Conservation (phyloP, 2,113 vertebrate genomes). For the Tragelaphus strepsiceros region DNA sequence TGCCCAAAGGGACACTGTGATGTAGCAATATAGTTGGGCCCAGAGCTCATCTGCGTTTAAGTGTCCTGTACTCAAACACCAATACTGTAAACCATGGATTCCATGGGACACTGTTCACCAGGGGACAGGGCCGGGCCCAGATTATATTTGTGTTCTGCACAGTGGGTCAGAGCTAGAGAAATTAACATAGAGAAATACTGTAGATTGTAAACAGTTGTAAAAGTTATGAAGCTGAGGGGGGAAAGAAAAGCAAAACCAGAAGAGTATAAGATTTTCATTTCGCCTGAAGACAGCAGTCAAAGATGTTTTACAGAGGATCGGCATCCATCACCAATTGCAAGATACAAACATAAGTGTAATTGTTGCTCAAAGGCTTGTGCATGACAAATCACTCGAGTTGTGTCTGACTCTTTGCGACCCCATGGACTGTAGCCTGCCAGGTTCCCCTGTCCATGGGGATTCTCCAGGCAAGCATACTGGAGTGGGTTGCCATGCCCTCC, state of each 20-base stretch:
- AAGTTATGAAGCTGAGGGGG: not conserved
- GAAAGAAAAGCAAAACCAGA: not conserved
- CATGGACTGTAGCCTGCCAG: not conserved
- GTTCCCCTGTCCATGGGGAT: not conserved
- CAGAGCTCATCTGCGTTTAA: not conserved
- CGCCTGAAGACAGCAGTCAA: not conserved
- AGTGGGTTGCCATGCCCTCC: not conserved
- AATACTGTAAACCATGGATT: not conserved
- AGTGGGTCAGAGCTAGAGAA: not conserved
- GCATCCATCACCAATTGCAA: not conserved
- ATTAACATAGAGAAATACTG: not conserved
- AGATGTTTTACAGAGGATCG: not conserved
- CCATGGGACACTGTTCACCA: not conserved
- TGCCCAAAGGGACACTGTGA: not conserved
- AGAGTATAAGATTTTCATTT: not conserved
- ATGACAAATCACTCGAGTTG: not conserved
- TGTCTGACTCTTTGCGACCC: not conserved
- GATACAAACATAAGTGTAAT: not conserved
- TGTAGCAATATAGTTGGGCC: rapidly evolving
- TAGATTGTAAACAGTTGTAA: not conserved
- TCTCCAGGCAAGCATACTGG: not conserved
- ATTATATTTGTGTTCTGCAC: not conserved
- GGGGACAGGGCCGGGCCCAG: not conserved
- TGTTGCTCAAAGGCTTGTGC: not conserved
- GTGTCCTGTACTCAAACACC: not conserved